These are phyloP conservation scores for Malaclemys terrapin DNA, from an alignment of 2,113 vertebrate species.

Conservation along the genomic window DNA sequence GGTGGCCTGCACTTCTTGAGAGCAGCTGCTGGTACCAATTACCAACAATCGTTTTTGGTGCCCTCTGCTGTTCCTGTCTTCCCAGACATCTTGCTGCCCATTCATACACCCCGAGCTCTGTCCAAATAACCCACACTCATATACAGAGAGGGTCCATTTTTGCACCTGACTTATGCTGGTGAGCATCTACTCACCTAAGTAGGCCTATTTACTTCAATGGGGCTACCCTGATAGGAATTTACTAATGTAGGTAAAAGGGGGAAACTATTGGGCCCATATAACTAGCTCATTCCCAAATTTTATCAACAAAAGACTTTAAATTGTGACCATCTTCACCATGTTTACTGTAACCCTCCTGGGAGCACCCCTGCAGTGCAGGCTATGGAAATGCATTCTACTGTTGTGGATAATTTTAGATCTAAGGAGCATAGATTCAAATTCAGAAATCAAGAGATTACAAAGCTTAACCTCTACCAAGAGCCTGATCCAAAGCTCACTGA, in stretches of 20 bases:
- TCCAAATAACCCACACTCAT: fast-evolving
- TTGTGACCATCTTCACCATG: not conserved
- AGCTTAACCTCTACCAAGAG: not conserved
- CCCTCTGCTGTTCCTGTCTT: not conserved
- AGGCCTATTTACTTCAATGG: not conserved
- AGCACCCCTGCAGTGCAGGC: not conserved
- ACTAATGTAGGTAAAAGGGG: not conserved
- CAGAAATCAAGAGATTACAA: not conserved
- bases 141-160: fast-evolving
- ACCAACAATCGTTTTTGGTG: not conserved
- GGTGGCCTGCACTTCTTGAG: not conserved
- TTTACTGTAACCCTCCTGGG: not conserved
- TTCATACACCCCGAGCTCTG: not conserved
- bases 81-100: not conserved
- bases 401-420: fast-evolving
- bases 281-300: not conserved
- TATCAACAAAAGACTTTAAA: not conserved
- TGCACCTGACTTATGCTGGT: not conserved
- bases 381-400: fast-evolving
- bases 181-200: not conserved
- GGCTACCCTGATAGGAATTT: not conserved
- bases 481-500: not conserved
- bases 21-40: not conserved
- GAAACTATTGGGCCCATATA: not conserved
- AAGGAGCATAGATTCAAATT: not conserved